phyloP scores from a whole-genome alignment of 2,888 invertebrate species.

The Tenthredo amoena region DNA sequence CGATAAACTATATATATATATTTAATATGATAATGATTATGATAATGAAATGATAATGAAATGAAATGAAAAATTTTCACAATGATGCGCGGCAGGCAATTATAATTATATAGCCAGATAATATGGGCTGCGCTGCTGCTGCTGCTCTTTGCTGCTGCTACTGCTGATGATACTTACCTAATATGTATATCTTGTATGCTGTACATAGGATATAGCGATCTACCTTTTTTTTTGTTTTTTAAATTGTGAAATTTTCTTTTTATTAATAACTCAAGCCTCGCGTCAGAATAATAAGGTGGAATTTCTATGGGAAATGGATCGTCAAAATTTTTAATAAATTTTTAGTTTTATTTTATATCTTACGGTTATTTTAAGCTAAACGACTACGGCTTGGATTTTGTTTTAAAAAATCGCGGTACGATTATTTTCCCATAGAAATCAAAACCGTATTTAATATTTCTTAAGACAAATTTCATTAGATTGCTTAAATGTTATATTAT shows the following conservation, averaged over 20 bases:
- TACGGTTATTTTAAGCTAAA: neutral
- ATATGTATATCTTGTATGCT: neutral
- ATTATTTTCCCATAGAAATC: conserved; percentile 18
- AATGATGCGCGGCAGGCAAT: conserved; percentile 16
- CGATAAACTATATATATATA: conserved; percentile 61
- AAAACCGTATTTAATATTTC: neutral
- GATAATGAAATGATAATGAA: conserved; percentile 47
- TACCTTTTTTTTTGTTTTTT: neutral
- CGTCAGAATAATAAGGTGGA: neutral
- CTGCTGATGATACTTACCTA: neutral
- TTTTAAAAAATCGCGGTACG: neutral
- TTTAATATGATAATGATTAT: conserved; percentile 57
- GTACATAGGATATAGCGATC: neutral
- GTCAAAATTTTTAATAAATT: neutral
- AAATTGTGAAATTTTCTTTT: neutral
- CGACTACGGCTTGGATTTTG: neutral
- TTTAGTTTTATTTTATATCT: conserved; percentile 24
- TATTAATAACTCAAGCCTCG: neutral
- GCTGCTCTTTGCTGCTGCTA: conserved; percentile 60
- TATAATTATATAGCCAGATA: conserved; percentile 42
- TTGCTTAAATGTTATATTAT: neutral
- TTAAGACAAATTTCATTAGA: neutral
- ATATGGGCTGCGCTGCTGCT: conserved; percentile 55
- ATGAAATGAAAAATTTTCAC: conserved; percentile 5
- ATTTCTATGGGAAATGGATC: neutral